Percentiles rank a stretch among this genome's conserved stretches.
These are phyloP conservation scores for Erpobdella octoculata DNA, from an alignment of 2,888 invertebrate genomes.

Conservation along the genomic window DNA sequence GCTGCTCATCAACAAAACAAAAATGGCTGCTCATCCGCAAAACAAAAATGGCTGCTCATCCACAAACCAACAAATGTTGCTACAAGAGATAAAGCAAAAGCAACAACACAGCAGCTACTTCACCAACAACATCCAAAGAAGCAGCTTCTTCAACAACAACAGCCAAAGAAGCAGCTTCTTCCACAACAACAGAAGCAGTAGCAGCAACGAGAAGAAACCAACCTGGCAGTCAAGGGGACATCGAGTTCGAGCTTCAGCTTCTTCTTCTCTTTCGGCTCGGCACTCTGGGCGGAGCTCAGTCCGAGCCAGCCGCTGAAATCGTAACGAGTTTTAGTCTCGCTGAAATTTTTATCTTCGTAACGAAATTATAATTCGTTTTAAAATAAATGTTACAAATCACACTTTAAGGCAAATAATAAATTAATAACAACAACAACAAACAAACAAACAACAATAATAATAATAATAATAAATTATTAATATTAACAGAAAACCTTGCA, in stretches of 20 bases:
- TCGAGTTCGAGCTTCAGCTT: slow-evolving; percentile 59
- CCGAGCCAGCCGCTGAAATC: slow-evolving; percentile 53
- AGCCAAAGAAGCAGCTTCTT: too few species aligned
- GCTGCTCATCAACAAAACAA: too few species aligned
- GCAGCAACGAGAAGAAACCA: too few species aligned
- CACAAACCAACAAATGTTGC: too few species aligned
- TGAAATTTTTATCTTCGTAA: neutral
- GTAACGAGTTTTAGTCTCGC: too few species aligned
- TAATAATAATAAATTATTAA: neutral
- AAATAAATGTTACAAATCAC: neutral
- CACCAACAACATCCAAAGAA: too few species aligned
- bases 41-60: too few species aligned
- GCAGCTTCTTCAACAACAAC: too few species aligned
- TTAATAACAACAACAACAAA: neutral
- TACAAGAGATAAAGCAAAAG: too few species aligned
- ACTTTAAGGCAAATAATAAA: neutral
- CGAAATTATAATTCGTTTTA: neutral
- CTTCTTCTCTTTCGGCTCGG: slow-evolving; percentile 35
- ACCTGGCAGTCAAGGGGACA: slow-evolving; percentile 65
- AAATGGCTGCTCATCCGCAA: too few species aligned
- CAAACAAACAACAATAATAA: neutral
- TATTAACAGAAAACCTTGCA: slow-evolving; percentile 48
- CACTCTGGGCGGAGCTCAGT: slow-evolving; percentile 46
- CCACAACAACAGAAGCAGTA: too few species aligned
- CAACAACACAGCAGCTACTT: too few species aligned